Percentiles rank a stretch among this genome's conserved stretches.
phyloP scores from a whole-genome alignment of 2,888 invertebrate species.

The Dicyrtoma fusca region DNA sequence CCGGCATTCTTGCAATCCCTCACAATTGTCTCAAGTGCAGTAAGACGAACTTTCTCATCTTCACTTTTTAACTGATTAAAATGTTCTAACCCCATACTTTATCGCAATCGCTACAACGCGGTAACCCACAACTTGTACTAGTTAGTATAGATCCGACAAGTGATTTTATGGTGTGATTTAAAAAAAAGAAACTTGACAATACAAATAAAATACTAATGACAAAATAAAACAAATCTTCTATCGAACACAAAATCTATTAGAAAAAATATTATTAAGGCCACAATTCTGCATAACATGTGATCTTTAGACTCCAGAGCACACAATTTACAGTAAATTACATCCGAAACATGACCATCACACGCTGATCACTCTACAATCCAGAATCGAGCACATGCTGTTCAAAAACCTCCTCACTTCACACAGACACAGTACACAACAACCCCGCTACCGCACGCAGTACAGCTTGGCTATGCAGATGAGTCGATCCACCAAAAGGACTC shows the following conservation, averaged over 20 bases:
- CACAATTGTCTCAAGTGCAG: constrained; percentile 14
- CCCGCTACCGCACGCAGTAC: neutral
- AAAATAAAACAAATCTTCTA: no score
- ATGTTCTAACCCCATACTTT: constrained; percentile 28
- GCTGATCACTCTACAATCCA: no score
- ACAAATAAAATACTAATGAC: neutral
- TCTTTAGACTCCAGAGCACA: neutral
- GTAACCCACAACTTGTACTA: no score
- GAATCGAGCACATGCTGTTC: no score
- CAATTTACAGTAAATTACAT: neutral
- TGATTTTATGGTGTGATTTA: no score
- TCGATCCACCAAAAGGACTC: no score
- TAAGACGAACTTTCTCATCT: constrained; percentile 19
- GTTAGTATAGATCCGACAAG: no score
- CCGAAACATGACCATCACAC: neutral
- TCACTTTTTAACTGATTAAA: constrained; percentile 33
- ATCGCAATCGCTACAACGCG: no score
- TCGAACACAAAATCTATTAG: no score
- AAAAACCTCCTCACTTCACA: neutral
- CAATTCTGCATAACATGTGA: neutral
- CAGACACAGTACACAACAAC: neutral
- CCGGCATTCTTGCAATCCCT: constrained; percentile 17
- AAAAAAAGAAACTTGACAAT: no score
- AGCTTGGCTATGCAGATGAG: no score
- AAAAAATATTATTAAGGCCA: no score